A percentile compares a stretch with the other conserved stretches of the same genome.
phyloP scores from a whole-genome alignment of 2,888 invertebrate genomes.

The Xestia rhomboidea region DNA sequence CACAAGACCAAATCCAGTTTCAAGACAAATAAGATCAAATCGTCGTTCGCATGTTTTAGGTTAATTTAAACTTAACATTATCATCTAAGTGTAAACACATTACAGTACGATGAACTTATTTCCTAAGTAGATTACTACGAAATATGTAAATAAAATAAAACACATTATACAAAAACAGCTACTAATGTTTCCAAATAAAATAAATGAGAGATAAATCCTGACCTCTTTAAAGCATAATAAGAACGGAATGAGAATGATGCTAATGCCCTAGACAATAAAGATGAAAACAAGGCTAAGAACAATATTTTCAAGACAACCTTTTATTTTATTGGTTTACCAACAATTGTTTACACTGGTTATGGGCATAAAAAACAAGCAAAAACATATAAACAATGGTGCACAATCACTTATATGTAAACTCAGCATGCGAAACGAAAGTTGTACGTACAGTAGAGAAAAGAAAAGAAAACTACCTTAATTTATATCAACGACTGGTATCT shows the following conservation, averaged over 20 bases:
- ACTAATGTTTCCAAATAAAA: not conserved
- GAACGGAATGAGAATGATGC: not conserved
- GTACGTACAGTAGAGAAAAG: too few species aligned
- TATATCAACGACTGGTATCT: too few species aligned
- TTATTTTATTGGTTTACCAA: too few species aligned
- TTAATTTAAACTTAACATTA: slow-evolving; percentile 17
- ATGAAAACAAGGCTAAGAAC: not conserved
- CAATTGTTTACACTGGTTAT: too few species aligned
- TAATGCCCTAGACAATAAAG: not conserved
- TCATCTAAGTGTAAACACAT: not conserved
- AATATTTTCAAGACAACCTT: too few species aligned
- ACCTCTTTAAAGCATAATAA: not conserved
- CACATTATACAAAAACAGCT: not conserved
- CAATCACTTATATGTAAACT: too few species aligned
- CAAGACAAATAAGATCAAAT: not conserved
- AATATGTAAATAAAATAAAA: not conserved
- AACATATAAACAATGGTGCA: too few species aligned
- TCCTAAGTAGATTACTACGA: not conserved
- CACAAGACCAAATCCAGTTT: not conserved
- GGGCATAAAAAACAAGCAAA: too few species aligned
- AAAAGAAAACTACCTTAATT: too few species aligned
- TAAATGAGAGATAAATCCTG: not conserved
- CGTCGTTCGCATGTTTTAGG: not conserved
- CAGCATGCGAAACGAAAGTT: too few species aligned
- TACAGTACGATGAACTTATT: not conserved